Evolutionary conservation across 1,140 invertebrate genomes (phyloP), one percentile per base, ranked within the genome.

Genomic region (Drosophila leontia): DNA sequence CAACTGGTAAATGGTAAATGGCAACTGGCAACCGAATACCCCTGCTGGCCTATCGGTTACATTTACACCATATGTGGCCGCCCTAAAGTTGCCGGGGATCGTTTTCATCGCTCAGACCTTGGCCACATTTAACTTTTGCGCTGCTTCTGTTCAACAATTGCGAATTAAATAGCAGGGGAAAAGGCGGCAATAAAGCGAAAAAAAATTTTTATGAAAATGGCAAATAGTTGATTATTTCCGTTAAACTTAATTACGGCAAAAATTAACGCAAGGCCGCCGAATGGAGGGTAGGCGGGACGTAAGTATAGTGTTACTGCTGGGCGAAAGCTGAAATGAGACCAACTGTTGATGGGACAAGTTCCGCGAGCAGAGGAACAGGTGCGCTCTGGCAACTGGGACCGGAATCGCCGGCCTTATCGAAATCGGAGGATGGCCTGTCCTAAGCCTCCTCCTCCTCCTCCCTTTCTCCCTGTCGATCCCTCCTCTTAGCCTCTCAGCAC

Each of bases 101-200:
- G 41, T 65, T 88, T 88, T 90, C 84, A 88, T 37, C 37, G 51
- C 55, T 75, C 77, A 84, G 84, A 88, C 84, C 84, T 88, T 88
- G 84, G 84, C 84, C 84, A 88, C 85, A 90, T 90, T 79, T 81
- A 87, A 80, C 80, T 77, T 65, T 78, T 53, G 67, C 63, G 50
- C 55, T 53, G 77, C 75, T 60, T 50, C 75, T 61, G 59, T 61
- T 75, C 67, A 39, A 42, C 80, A 78, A 63, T 53, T 59, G 60
- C 48, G 45, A 39, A 55, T 23, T 47, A 56, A 69, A 62, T 15
- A 58, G 41, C 57, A 9, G 41, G 19, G 32, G 23, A 45, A 65
- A 42, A 45, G 39, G 47, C 34, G 45, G 19, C 37, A 44, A 56
- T 60, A 62, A 67, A 32, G 44, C 26, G 37, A 53, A 57, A 47